phyloP scores from a whole-genome alignment of 2,797 vertebrate species.

The Dendrocincla fuliginosa region DNA sequence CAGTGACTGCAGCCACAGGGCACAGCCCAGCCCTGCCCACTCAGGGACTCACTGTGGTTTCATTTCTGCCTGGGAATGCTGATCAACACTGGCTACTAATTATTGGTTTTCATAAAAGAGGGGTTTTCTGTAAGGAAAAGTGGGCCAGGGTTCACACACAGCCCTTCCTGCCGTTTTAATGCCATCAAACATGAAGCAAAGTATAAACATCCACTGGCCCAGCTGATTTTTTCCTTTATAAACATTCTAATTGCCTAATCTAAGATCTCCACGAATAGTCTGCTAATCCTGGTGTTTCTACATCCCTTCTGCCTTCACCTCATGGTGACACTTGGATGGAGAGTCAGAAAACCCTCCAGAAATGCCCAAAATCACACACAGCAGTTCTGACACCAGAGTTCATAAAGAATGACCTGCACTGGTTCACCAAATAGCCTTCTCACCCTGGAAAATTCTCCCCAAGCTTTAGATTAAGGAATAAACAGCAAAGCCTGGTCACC shows the following conservation, averaged over 20 bases:
- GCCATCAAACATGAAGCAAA: background rate
- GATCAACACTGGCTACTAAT: background rate
- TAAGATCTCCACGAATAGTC: background rate
- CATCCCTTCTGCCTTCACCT: background rate
- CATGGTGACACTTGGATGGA: background rate
- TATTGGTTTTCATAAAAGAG: background rate
- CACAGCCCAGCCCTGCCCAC: background rate
- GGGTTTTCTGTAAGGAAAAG: background rate
- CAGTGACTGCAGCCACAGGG: background rate
- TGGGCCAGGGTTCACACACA: background rate
- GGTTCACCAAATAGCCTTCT: background rate
- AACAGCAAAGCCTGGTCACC: background rate
- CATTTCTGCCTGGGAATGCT: background rate
- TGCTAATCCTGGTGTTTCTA: background rate
- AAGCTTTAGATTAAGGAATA: background rate
- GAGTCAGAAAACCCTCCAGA: background rate
- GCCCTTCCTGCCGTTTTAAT: background rate
- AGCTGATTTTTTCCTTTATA: background rate
- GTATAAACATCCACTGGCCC: background rate
- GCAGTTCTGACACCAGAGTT: background rate
- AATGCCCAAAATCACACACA: background rate
- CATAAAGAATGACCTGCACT: background rate
- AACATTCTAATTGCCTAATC: background rate
- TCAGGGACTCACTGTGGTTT: background rate
- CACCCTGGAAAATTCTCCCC: background rate